These are phyloP conservation scores for Ashinkailepas kermadecensis DNA, from an alignment of 2,888 invertebrate species.

Conservation along the genomic window DNA sequence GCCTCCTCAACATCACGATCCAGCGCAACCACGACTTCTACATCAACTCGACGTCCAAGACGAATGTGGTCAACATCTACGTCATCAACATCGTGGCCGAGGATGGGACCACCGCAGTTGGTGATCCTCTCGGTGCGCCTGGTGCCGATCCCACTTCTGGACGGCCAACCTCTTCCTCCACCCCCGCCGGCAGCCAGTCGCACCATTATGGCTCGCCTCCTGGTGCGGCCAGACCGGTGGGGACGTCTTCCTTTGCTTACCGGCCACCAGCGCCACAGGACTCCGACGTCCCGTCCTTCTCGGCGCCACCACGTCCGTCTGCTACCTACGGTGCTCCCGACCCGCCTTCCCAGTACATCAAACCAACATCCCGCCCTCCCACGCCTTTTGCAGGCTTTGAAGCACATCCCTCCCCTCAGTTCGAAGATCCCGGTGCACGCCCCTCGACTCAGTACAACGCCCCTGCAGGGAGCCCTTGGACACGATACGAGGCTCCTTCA, in stretches of 20 bases:
- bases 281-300: not conserved
- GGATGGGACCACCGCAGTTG: not conserved
- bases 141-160: not conserved
- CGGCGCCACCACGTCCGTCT: not conserved
- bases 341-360: not conserved
- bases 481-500: too few relatives aligned
- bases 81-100: constrained; percentile 1
- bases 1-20: not conserved
- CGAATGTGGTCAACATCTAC: constrained; percentile 5
- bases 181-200: not conserved
- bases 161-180: not conserved
- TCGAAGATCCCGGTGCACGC: not conserved
- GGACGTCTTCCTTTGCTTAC: too few relatives aligned
- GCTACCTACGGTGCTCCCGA: not conserved
- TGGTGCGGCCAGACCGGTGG: too few relatives aligned
- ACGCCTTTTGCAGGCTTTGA: too few relatives aligned
- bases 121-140: too few relatives aligned
- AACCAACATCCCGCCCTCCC: not conserved
- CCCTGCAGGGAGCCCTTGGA: not conserved
- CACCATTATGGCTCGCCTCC: too few relatives aligned
- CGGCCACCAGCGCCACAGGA: not conserved
- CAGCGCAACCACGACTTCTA: not conserved
- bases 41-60: not conserved
- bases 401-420: too few relatives aligned
- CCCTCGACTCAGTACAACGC: not conserved